phyloP scores from a whole-genome alignment of 2,888 invertebrate species.

The Allacma fusca region DNA sequence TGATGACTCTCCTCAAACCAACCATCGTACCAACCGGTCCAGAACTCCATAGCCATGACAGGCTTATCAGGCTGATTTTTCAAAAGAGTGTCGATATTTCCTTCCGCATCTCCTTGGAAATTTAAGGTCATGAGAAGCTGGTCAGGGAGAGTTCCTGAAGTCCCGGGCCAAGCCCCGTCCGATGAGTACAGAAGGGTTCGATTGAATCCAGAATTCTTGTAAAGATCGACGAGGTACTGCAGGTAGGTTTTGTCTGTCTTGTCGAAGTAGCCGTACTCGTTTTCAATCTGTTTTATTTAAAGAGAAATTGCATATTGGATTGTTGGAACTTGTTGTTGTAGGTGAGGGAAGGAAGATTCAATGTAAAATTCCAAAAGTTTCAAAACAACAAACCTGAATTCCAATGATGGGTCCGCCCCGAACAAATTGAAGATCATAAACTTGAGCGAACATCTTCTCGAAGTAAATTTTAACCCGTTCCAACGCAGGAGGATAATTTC shows the following conservation, averaged over 20 bases:
- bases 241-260: slow-evolving; percentile 63
- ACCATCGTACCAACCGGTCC: slow-evolving; percentile 68
- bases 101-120: slow-evolving; percentile 66
- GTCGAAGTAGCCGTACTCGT: slow-evolving; percentile 67
- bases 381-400: slow-evolving; percentile 62
- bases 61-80: slow-evolving; percentile 67
- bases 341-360: too few relatives aligned
- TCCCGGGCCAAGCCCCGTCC: slow-evolving; percentile 64
- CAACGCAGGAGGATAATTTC: slow-evolving; percentile 65
- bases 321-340: too few relatives aligned
- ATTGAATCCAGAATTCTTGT: slow-evolving; percentile 64
- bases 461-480: slow-evolving; percentile 65
- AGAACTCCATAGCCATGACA: slow-evolving; percentile 70
- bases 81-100: slow-evolving; percentile 65
- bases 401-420: slow-evolving; percentile 68
- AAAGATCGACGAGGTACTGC: slow-evolving; percentile 64
- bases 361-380: too few relatives aligned
- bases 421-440: slow-evolving; percentile 66
- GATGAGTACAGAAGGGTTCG: slow-evolving; percentile 69
- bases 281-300: too few relatives aligned
- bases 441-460: slow-evolving; percentile 64
- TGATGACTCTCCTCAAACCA: slow-evolving; percentile 66
- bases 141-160: slow-evolving; percentile 64
- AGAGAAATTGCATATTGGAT: too few relatives aligned
- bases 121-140: slow-evolving; percentile 69